Percentiles rank a stretch among this genome's conserved stretches.
phyloP scores from a whole-genome alignment of 2,888 invertebrate genomes.

The Macrosoma leucophasiata region DNA sequence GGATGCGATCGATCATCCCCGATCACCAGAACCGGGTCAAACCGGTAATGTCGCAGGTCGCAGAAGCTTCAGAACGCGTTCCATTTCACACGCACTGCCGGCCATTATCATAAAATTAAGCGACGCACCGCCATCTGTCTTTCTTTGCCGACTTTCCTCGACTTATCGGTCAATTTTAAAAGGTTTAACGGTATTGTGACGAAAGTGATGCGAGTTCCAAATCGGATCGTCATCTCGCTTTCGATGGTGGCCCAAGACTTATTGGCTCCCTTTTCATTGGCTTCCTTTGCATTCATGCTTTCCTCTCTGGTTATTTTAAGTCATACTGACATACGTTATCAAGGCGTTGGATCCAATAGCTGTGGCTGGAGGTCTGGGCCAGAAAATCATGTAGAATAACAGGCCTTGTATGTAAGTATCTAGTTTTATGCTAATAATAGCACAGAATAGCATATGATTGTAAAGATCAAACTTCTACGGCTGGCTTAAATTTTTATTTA shows the following conservation, averaged over 20 bases:
- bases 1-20: slow-evolving; percentile 15
- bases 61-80: slow-evolving; percentile 32
- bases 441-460: too few relatives aligned
- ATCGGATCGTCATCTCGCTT: slow-evolving; percentile 43
- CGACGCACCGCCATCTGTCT: slow-evolving; percentile 48
- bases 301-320: too few relatives aligned
- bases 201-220: slow-evolving; percentile 67
- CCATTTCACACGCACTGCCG: slow-evolving; percentile 52
- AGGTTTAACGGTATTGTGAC: slow-evolving; percentile 61
- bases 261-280: too few relatives aligned
- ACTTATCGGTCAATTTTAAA: slow-evolving; percentile 47
- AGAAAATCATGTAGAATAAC: too few relatives aligned
- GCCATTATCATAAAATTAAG: slow-evolving; percentile 56
- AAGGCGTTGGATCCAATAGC: too few relatives aligned
- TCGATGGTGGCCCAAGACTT: slow-evolving; percentile 28
- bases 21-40: slow-evolving; percentile 28
- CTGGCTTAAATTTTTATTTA: too few relatives aligned
- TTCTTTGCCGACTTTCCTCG: slow-evolving; percentile 56
- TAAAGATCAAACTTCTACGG: too few relatives aligned
- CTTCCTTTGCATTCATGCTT: too few relatives aligned
- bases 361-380: not conserved
- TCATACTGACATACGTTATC: too few relatives aligned
- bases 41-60: slow-evolving; percentile 21
- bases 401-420: too few relatives aligned
- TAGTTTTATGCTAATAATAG: too few relatives aligned